Evolutionary conservation across 2,797 vertebrate genomes (phyloP).

Genomic region (Sarcoramphus papa): DNA sequence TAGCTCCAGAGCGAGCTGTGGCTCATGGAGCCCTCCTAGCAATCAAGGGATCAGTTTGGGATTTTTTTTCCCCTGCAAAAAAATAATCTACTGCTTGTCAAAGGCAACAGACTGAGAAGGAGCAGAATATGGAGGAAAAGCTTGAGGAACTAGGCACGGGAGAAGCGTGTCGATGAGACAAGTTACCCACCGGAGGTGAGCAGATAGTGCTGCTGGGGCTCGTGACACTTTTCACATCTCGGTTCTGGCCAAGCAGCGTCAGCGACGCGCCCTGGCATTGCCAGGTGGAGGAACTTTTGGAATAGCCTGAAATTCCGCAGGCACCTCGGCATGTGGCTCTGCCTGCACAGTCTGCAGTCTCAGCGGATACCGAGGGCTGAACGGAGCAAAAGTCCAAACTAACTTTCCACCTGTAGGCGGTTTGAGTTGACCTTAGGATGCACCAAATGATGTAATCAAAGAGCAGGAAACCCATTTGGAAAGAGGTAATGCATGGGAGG

Average conservation of each 20-base stretch:
- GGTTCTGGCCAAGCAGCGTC: not conserved
- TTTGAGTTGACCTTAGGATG: not conserved
- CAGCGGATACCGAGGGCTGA: not conserved
- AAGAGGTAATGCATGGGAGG: not conserved
- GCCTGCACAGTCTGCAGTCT: not conserved
- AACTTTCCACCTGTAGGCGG: not conserved
- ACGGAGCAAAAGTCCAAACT: not conserved
- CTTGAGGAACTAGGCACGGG: fast-evolving
- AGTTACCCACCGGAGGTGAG: fast-evolving
- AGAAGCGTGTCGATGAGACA: not conserved
- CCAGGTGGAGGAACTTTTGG: not conserved
- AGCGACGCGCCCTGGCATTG: fast-evolving
- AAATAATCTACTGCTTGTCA: not conserved
- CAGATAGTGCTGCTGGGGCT: not conserved
- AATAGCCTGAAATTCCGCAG: not conserved
- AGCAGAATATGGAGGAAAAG: not conserved
- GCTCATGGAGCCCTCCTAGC: not conserved
- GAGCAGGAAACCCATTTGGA: not conserved
- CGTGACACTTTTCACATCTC: not conserved
- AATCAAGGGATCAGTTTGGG: not conserved
- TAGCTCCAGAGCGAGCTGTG: not conserved
- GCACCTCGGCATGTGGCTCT: fast-evolving
- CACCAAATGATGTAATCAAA: not conserved
- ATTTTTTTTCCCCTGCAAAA: not conserved
- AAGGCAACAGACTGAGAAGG: not conserved